Conservation (phyloP, 2,113 vertebrate species). For the Dipodomys merriami region DNA sequence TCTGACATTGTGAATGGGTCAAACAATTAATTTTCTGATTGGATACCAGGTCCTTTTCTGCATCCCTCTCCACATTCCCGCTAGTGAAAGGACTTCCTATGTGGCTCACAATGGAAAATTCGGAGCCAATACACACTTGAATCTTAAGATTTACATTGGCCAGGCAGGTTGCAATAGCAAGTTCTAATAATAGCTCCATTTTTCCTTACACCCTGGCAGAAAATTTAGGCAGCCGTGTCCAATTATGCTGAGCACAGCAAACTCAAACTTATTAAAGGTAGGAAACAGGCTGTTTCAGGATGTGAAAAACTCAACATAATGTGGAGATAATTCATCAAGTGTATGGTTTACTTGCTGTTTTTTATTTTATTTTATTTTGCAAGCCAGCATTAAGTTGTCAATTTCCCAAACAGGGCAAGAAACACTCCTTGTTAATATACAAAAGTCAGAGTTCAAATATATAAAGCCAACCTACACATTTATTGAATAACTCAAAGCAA, state of each 20-base stretch:
- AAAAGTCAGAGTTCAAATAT: conserved; percentile 34
- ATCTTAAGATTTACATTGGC: conserved; percentile 77
- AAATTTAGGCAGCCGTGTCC: conserved; percentile 75
- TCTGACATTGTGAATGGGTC: conserved; percentile 32
- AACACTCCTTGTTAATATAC: conserved; percentile 36
- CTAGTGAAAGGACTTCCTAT: conserved; percentile 63
- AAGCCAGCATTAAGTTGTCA: conserved; percentile 55
- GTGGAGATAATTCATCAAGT: conserved; percentile 77
- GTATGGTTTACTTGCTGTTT: conserved; percentile 57
- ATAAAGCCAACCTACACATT: neutral
- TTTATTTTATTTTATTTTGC: conserved; percentile 70
- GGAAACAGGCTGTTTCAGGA: conserved; percentile 69
- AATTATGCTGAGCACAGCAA: conserved; percentile 82
- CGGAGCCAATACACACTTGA: conserved; percentile 74
- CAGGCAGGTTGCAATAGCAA: conserved; percentile 68
- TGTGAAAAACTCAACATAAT: conserved; percentile 72
- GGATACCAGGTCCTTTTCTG: conserved; percentile 50
- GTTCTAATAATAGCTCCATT: conserved; percentile 78
- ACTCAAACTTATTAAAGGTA: conserved; percentile 79
- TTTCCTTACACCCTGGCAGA: conserved; percentile 70
- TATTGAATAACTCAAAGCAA: neutral
- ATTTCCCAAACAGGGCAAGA: neutral
- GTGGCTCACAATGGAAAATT: conserved; percentile 72
- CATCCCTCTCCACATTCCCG: conserved; percentile 4
- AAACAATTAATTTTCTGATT: conserved; percentile 71